These are phyloP conservation scores for Clupea harengus DNA, from an alignment of 2,113 vertebrate species.

Conservation along the genomic window DNA sequence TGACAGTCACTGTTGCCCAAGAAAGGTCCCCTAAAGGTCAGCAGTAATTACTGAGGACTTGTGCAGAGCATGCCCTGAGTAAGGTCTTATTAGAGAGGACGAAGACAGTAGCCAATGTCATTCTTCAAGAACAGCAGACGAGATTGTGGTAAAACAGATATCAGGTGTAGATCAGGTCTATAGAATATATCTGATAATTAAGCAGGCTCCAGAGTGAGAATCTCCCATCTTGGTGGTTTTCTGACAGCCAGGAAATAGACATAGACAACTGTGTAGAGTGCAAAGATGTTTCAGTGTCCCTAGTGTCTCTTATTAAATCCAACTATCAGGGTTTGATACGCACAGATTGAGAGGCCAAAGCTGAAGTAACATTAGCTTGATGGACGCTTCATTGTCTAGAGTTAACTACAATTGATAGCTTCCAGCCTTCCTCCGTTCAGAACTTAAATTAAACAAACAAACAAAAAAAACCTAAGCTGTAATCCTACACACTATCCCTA, in stretches of 20 bases:
- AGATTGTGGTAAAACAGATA: neutral
- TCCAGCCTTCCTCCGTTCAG: no score
- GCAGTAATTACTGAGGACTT: neutral
- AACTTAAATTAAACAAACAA: no score
- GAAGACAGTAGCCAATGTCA: neutral
- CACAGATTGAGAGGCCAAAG: no score
- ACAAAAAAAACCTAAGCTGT: no score
- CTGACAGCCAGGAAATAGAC: neutral
- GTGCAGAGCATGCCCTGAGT: neutral
- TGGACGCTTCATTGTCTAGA: no score
- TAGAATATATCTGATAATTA: neutral
- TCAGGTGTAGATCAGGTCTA: neutral
- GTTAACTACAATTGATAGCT: no score
- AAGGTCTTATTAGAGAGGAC: neutral
- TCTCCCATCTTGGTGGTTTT: neutral
- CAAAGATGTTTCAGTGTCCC: neutral
- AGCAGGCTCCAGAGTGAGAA: neutral
- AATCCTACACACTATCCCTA: no score
- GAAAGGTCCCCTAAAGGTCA: neutral
- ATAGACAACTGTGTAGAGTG: neutral
- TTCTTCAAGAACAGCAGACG: neutral
- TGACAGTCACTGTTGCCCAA: neutral
- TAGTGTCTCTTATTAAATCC: neutral
- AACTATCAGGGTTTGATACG: neutral
- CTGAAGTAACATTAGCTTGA: no score